Percentiles rank a stretch among this genome's conserved stretches.
phyloP scores from a whole-genome alignment of 1,140 invertebrate species.

The Linepithema humile region DNA sequence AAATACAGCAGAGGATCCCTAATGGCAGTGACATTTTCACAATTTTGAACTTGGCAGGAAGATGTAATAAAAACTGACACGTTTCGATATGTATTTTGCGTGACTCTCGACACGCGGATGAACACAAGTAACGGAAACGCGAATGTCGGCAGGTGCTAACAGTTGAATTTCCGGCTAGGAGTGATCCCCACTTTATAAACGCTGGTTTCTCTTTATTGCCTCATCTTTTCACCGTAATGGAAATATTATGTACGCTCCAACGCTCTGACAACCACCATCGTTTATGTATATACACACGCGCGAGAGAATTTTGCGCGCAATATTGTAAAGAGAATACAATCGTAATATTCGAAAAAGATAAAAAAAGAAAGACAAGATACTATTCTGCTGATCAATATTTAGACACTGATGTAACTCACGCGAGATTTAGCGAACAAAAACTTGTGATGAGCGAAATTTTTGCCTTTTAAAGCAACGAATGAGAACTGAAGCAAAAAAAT shows the following conservation, averaged over 20 bases:
- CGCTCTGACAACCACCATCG: not conserved
- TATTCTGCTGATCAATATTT: not conserved
- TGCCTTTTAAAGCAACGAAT: not conserved
- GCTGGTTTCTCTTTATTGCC: not conserved
- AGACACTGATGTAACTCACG: not conserved
- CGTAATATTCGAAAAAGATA: not conserved
- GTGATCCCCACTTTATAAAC: slow-evolving; percentile 15
- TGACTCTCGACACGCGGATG: not conserved
- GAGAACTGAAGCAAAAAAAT: not conserved
- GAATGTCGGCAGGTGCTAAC: not conserved
- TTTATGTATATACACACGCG: too few species aligned
- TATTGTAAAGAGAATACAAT: not conserved
- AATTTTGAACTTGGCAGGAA: not conserved
- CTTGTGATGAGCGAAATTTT: not conserved
- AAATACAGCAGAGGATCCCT: slow-evolving; percentile 18
- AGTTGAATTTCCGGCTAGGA: slow-evolving; percentile 1
- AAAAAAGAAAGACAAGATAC: not conserved
- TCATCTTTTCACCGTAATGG: not conserved
- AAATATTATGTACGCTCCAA: not conserved
- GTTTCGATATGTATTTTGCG: not conserved
- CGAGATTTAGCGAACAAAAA: not conserved
- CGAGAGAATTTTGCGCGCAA: not conserved
- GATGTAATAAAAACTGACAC: not conserved
- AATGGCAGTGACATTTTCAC: not conserved
- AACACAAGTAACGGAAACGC: slow-evolving; percentile 22